Percentiles rank a stretch among this genome's conserved stretches.
These are phyloP conservation scores for Gila orcuttii DNA, from an alignment of 2,113 vertebrate species.

Conservation along the genomic window DNA sequence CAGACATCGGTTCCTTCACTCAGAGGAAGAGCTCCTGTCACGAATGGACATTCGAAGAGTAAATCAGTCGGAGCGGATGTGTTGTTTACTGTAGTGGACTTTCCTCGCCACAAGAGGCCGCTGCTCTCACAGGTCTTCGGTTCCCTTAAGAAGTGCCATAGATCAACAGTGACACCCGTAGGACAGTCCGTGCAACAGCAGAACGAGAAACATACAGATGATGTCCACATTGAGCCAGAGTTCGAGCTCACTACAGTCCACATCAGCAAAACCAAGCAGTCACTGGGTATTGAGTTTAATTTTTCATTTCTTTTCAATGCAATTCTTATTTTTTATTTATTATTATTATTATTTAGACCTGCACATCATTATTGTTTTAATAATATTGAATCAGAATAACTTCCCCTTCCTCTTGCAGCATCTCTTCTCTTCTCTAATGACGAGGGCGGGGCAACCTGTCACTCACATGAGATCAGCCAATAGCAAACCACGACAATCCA, in stretches of 20 bases:
- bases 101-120: slow-evolving; percentile 68
- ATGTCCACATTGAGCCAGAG: slow-evolving; percentile 60
- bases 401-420: no score
- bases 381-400: no score
- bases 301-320: not conserved
- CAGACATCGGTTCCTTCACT: slow-evolving; percentile 44
- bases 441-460: no score
- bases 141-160: slow-evolving; percentile 32
- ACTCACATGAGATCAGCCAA: no score
- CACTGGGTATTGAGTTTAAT: slow-evolving; percentile 76
- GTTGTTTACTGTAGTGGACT: slow-evolving; percentile 71
- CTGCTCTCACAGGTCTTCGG: slow-evolving; percentile 74
- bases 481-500: no score
- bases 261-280: slow-evolving; percentile 89
- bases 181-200: not conserved
- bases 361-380: no score
- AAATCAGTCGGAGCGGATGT: slow-evolving; percentile 56
- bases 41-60: slow-evolving; percentile 60
- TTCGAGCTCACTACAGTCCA: slow-evolving; percentile 79
- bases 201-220: slow-evolving; percentile 47
- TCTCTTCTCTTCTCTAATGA: no score
- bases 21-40: slow-evolving; percentile 67
- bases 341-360: no score
- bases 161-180: not conserved
- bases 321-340: no score